phyloP scores from a whole-genome alignment of 1,140 invertebrate species.

The Drosophila ogumai region DNA sequence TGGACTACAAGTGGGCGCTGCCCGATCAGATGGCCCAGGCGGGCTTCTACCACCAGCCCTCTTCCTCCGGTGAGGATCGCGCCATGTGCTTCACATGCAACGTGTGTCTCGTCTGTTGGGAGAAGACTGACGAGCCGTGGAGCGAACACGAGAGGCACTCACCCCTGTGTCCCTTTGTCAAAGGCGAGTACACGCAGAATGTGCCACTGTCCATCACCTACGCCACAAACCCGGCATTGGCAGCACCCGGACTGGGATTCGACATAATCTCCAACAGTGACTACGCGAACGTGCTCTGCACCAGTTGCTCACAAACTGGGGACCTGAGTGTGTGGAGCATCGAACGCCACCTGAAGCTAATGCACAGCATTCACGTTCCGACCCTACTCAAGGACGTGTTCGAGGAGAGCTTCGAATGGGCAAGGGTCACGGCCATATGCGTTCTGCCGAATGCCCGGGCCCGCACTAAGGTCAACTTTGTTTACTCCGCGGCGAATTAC shows the following conservation, averaged over 20 bases:
- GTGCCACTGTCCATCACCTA: conserved; percentile 95
- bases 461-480: conserved; percentile 72
- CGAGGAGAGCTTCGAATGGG: conserved; percentile 76
- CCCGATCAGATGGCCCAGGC: conserved; percentile 98
- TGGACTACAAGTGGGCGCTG: conserved; percentile 98
- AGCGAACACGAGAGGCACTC: conserved; percentile 97
- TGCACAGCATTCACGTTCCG: conserved; percentile 75
- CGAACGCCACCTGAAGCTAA: conserved; percentile 88
- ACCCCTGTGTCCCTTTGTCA: conserved; percentile 95
- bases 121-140: conserved; percentile 98
- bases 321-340: conserved; percentile 90
- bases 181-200: conserved; percentile 97
- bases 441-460: conserved; percentile 77
- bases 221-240: conserved; percentile 92
- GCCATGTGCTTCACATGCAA: conserved; percentile 98
- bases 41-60: conserved; percentile 97
- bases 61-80: conserved; percentile 93
- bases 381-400: conserved; percentile 77
- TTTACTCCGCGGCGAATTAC: conserved; percentile 62
- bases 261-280: conserved; percentile 87
- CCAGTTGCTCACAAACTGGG: conserved; percentile 86
- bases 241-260: conserved; percentile 85
- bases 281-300: conserved; percentile 89
- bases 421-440: conserved; percentile 76
- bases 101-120: conserved; percentile 97